phyloP scores from a whole-genome alignment of 2,113 vertebrate genomes.

The Ammospiza nelsoni region DNA sequence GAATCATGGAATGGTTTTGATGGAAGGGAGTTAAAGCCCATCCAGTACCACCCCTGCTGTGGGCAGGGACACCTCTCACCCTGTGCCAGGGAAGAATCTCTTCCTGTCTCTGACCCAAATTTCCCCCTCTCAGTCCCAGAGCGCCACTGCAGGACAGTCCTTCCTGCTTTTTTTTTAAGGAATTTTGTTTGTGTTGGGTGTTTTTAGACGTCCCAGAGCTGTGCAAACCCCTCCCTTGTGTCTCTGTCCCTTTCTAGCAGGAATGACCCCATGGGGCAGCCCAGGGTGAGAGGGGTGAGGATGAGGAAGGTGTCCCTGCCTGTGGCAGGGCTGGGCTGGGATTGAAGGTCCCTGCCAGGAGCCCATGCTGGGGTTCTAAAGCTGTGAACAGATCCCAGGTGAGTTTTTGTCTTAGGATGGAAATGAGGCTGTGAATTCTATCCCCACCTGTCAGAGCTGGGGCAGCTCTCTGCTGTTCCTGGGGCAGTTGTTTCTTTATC shows the following conservation, averaged over 20 bases:
- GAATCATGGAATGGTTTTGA: not conserved
- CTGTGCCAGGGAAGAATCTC: not conserved
- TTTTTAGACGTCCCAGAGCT: not conserved
- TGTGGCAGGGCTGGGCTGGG: no score
- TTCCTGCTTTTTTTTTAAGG: not conserved
- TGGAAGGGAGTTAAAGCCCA: not conserved
- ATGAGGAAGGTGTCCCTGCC: not conserved
- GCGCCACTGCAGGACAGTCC: no score
- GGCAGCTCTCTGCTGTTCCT: no score
- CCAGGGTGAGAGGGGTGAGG: no score
- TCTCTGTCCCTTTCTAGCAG: not conserved
- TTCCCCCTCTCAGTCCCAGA: no score
- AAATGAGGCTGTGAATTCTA: no score
- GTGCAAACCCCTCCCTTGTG: not conserved
- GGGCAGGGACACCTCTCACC: not conserved
- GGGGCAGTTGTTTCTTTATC: no score
- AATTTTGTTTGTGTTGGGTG: rapidly evolving
- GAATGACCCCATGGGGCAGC: rapidly evolving
- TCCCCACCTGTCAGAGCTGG: no score
- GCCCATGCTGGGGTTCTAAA: rapidly evolving
- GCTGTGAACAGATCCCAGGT: rapidly evolving
- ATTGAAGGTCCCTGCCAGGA: not conserved
- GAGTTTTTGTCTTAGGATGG: no score
- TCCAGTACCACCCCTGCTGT: not conserved
- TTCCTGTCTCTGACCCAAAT: not conserved